Percentiles rank a stretch among this genome's conserved stretches.
These are phyloP conservation scores for Dipodomys ordii DNA, from an alignment of 2,113 vertebrate species.

Conservation along the genomic window DNA sequence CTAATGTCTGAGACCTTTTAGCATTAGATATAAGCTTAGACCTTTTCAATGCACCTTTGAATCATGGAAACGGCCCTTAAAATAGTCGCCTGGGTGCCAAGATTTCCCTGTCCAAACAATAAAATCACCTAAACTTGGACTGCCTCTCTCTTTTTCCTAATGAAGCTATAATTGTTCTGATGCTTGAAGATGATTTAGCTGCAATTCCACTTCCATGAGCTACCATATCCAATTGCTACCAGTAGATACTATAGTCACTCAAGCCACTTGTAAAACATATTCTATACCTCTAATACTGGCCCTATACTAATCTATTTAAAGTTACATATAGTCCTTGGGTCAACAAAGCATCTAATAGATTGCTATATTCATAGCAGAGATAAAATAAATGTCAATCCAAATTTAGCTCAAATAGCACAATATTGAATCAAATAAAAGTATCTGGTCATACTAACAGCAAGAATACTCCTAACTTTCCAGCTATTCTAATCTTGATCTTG, in stretches of 20 bases:
- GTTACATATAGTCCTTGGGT: neutral
- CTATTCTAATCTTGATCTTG: slow-evolving; percentile 18
- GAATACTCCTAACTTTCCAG: slow-evolving; percentile 1
- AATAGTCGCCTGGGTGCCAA: neutral
- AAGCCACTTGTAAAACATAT: neutral
- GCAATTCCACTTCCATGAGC: neutral
- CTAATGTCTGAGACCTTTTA: neutral
- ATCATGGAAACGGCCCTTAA: neutral
- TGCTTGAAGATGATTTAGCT: neutral
- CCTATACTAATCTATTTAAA: neutral
- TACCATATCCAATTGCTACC: neutral
- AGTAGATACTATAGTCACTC: neutral
- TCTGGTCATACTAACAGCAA: slow-evolving; percentile 45
- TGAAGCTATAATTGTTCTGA: neutral
- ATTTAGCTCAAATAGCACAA: slow-evolving; percentile 34
- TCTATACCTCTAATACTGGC: neutral
- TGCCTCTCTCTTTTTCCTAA: neutral
- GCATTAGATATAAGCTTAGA: neutral
- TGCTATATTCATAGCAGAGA: neutral
- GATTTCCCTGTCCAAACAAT: neutral
- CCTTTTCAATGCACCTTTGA: neutral
- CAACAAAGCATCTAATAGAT: neutral
- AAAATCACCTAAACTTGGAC: neutral
- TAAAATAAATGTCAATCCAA: slow-evolving; percentile 14
- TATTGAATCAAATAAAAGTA: slow-evolving; percentile 52